Conservation (phyloP, 1,140 invertebrate genomes). For the Anastrepha ludens region DNA sequence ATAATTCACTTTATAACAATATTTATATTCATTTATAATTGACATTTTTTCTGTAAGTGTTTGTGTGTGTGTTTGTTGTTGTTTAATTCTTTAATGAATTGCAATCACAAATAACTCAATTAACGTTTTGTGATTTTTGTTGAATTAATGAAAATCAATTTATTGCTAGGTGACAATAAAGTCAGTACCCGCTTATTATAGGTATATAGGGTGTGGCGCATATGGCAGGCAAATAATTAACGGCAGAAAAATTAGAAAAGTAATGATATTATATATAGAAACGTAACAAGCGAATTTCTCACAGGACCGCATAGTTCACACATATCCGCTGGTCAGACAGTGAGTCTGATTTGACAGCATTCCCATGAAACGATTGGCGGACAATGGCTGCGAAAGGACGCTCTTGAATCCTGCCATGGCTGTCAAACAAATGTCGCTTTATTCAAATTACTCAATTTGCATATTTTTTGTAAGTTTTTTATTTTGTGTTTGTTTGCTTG, state of each 20-base stretch:
- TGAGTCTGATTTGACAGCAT: conserved; percentile 22
- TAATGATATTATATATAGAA: neutral
- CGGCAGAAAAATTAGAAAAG: neutral
- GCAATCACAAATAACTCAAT: conserved; percentile 39
- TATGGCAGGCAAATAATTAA: conserved; percentile 35
- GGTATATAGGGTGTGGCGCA: conserved; percentile 3
- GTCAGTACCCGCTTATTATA: neutral
- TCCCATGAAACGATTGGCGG: neutral
- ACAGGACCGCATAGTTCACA: neutral
- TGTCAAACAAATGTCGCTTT: conserved; percentile 74
- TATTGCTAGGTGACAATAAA: conserved; percentile 37
- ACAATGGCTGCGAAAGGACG: neutral
- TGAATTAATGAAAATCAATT: conserved; percentile 52
- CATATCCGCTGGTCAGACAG: neutral
- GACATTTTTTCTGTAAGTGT: neutral
- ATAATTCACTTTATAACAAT: neutral
- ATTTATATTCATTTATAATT: conserved; percentile 44
- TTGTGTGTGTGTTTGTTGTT: neutral
- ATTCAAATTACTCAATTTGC: conserved; percentile 68
- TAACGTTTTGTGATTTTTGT: neutral
- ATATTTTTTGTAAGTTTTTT: neutral
- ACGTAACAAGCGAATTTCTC: neutral
- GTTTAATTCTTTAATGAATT: neutral
- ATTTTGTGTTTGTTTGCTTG: neutral
- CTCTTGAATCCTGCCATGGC: conserved; percentile 68